A percentile compares a stretch with the other conserved stretches of the same genome.
Evolutionary conservation across 2,113 vertebrate species (phyloP).

Genomic region (Dipodomys ordii): DNA sequence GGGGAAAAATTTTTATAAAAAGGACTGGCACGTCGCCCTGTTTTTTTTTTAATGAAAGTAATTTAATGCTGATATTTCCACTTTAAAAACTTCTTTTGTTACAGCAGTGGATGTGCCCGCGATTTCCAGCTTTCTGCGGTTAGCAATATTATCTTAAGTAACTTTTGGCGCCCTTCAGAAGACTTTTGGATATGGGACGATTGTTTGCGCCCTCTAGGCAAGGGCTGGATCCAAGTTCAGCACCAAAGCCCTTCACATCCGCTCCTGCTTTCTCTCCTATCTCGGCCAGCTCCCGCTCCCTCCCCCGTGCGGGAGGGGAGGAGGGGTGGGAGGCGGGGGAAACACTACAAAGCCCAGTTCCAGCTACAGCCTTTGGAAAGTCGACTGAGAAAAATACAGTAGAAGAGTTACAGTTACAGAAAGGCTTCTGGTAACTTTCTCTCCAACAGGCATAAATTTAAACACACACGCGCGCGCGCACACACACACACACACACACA

Average conservation of each 20-base stretch:
- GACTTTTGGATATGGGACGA: slow-evolving; percentile 89
- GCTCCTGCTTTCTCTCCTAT: slow-evolving; percentile 77
- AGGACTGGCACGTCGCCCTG: slow-evolving; percentile 53
- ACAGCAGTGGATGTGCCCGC: slow-evolving; percentile 76
- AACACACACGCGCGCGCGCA: slow-evolving; percentile 59
- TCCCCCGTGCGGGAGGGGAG: slow-evolving; percentile 52
- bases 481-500: too few relatives aligned
- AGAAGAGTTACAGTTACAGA: slow-evolving; percentile 81
- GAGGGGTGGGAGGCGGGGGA: slow-evolving; percentile 43
- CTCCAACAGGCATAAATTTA: slow-evolving; percentile 79
- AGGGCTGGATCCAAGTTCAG: slow-evolving; percentile 86
- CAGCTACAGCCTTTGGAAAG: slow-evolving; percentile 76
- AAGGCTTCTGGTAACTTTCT: slow-evolving; percentile 83
- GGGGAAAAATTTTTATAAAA: background rate
- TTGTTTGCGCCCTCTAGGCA: slow-evolving; percentile 90
- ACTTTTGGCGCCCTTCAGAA: slow-evolving; percentile 90
- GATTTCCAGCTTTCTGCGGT: slow-evolving; percentile 86
- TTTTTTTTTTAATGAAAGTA: slow-evolving; percentile 37
- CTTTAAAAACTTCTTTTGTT: slow-evolving; percentile 80
- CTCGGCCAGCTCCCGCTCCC: slow-evolving; percentile 72
- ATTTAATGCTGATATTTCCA: slow-evolving; percentile 75
- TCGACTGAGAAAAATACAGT: slow-evolving; percentile 80
- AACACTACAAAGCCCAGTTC: slow-evolving; percentile 75
- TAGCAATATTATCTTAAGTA: slow-evolving; percentile 88
- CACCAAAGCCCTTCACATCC: slow-evolving; percentile 83